phyloP scores from a whole-genome alignment of 2,113 vertebrate species.

The Nibea coibor region DNA sequence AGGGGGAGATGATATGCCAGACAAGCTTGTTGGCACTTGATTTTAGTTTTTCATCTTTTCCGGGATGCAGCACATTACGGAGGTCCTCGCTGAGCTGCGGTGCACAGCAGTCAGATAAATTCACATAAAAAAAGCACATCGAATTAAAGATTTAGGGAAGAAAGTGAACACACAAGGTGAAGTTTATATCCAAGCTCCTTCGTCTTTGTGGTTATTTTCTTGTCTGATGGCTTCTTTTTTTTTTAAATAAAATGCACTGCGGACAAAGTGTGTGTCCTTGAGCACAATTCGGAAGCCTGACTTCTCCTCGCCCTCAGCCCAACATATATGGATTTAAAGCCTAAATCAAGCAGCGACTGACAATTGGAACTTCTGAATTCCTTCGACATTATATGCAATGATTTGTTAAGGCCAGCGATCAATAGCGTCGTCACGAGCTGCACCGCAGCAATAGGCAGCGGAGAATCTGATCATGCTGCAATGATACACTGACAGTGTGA shows the following conservation, averaged over 20 bases:
- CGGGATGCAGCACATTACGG: constrained; percentile 65
- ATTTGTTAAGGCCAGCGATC: constrained; percentile 62
- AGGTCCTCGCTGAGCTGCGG: constrained; percentile 45
- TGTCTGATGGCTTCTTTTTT: constrained; percentile 5
- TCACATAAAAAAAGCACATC: neutral
- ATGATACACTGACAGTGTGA: constrained; percentile 52
- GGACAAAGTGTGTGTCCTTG: constrained; percentile 19
- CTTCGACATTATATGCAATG: constrained; percentile 47
- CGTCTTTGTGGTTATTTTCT: neutral
- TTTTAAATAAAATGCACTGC: neutral
- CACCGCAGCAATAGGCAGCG: constrained; percentile 23
- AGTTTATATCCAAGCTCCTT: neutral
- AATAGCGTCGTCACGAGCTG: constrained; percentile 63
- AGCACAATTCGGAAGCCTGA: constrained; percentile 19
- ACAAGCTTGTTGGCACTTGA: constrained; percentile 77
- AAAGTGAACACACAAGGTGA: neutral
- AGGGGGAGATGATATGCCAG: constrained; percentile 76
- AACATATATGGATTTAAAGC: constrained; percentile 49
- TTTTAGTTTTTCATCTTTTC: constrained; percentile 78
- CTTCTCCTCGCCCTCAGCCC: neutral
- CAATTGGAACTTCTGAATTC: constrained; percentile 57
- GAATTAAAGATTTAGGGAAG: neutral
- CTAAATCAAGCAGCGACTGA: constrained; percentile 31
- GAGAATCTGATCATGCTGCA: constrained; percentile 63
- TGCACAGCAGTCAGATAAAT: constrained; percentile 32